Percentiles rank a stretch among this genome's conserved stretches.
These are phyloP conservation scores for Netelia fuscicornis DNA, from an alignment of 2,888 invertebrate genomes.

Conservation along the genomic window DNA sequence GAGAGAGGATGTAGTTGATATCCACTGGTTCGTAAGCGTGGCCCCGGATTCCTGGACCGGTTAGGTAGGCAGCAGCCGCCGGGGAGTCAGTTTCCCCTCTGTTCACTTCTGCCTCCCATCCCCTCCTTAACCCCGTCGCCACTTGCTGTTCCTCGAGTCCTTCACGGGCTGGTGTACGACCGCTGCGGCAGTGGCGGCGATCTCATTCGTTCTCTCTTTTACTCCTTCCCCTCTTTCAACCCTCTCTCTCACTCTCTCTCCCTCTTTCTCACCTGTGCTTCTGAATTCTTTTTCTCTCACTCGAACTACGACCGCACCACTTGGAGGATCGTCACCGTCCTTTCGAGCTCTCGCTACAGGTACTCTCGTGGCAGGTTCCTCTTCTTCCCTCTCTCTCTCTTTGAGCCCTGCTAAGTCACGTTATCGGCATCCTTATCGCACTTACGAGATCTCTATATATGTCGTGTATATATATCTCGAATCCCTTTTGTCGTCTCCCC, in stretches of 20 bases:
- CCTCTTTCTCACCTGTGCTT: constrained; percentile 23
- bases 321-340: constrained; percentile 14
- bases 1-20: constrained; percentile 75
- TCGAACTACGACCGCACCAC: background rate
- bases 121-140: constrained; percentile 25
- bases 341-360: constrained; percentile 22
- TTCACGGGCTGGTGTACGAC: constrained; percentile 49
- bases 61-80: constrained; percentile 77
- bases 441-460: constrained; percentile 18
- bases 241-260: constrained; percentile 29
- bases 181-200: constrained; percentile 54
- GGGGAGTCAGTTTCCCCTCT: constrained; percentile 76
- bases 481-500: constrained; percentile 23
- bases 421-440: constrained; percentile 51
- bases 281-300: constrained; percentile 54
- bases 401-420: constrained; percentile 42
- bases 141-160: constrained; percentile 51
- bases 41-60: constrained; percentile 84
- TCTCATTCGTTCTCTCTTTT: constrained; percentile 29
- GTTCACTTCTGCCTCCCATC: constrained; percentile 68
- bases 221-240: constrained; percentile 21
- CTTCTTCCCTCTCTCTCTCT: background rate
- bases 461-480: constrained; percentile 1
- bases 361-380: constrained; percentile 47
- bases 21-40: constrained; percentile 82